phyloP scores from a whole-genome alignment of 2,113 vertebrate genomes.

The Ophthalmolycus amberensis region DNA sequence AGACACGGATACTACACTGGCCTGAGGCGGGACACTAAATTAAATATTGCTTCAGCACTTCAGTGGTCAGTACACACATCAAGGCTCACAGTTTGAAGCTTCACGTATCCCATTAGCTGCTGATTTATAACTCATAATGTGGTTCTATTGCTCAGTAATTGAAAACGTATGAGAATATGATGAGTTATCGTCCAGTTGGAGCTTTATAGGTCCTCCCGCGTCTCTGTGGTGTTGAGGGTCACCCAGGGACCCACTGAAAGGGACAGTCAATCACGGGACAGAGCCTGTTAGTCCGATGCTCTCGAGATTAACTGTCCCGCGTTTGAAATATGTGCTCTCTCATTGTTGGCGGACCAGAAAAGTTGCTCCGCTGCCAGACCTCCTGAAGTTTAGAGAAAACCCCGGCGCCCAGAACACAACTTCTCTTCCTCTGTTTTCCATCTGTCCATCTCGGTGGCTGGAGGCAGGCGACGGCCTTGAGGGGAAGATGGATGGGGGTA shows the following conservation, averaged over 20 bases:
- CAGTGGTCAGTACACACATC: slow-evolving; percentile 61
- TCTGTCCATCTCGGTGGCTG: slow-evolving; percentile 59
- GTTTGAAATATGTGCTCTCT: slow-evolving; percentile 47
- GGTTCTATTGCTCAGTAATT: slow-evolving; percentile 65
- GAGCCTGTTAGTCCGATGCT: slow-evolving; percentile 25
- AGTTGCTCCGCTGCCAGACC: slow-evolving; percentile 47
- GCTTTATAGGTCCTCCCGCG: slow-evolving; percentile 54
- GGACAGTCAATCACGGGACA: slow-evolving; percentile 64
- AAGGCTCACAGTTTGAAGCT: slow-evolving; percentile 43
- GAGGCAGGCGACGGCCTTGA: slow-evolving; percentile 45
- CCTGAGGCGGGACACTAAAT: slow-evolving; percentile 17
- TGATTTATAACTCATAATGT: slow-evolving; percentile 67
- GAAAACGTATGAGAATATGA: slow-evolving; percentile 68
- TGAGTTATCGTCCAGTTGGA: slow-evolving; percentile 67
- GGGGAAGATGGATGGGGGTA: slow-evolving; percentile 68
- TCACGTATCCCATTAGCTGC: slow-evolving; percentile 59
- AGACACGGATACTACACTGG: background rate
- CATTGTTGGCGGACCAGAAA: slow-evolving; percentile 38
- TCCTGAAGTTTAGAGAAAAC: slow-evolving; percentile 37
- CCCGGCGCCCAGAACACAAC: slow-evolving; percentile 16
- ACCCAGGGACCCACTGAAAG: slow-evolving; percentile 48
- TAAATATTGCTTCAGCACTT: slow-evolving; percentile 45
- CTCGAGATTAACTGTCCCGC: slow-evolving; percentile 55
- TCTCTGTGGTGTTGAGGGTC: slow-evolving; percentile 60
- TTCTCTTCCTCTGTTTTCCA: slow-evolving; percentile 51